phyloP scores from a whole-genome alignment of 2,113 vertebrate species.

The Lasiurus cinereus region DNA sequence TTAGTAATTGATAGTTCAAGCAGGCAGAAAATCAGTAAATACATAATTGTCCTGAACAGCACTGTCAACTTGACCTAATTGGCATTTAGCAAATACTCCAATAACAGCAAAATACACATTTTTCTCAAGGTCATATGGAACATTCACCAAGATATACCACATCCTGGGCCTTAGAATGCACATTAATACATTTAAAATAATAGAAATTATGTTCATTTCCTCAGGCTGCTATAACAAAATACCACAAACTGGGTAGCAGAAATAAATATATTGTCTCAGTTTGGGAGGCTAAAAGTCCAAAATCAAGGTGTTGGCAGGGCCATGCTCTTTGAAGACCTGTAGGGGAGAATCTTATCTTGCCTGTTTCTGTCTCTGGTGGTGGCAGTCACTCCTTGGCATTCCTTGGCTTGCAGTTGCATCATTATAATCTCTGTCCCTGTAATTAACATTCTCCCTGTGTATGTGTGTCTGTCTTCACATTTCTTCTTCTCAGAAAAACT shows the following conservation, averaged over 20 bases:
- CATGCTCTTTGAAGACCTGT: background rate
- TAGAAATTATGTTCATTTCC: background rate
- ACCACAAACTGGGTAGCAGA: background rate
- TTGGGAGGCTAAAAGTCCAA: too few relatives aligned
- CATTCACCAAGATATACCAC: constrained; percentile 13
- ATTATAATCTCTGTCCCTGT: background rate
- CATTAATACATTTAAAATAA: constrained; percentile 54
- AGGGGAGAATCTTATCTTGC: background rate
- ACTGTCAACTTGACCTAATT: background rate
- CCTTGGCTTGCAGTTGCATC: background rate
- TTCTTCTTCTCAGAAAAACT: background rate
- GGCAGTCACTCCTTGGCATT: background rate
- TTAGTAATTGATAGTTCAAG: background rate
- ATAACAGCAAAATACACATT: constrained; percentile 23
- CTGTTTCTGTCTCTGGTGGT: background rate
- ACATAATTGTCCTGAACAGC: background rate
- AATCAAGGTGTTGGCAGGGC: background rate
- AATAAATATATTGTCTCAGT: too few relatives aligned
- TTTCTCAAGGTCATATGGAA: background rate
- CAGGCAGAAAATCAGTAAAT: constrained; percentile 1
- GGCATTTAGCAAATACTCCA: background rate
- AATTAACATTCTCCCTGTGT: background rate
- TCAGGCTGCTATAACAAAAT: constrained; percentile 15
- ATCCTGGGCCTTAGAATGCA: background rate
- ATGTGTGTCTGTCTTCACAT: background rate